Evolutionary conservation across 2,797 vertebrate species (phyloP), one percentile per base, ranked within the genome.

Genomic region (Pyrrhura leucotis): DNA sequence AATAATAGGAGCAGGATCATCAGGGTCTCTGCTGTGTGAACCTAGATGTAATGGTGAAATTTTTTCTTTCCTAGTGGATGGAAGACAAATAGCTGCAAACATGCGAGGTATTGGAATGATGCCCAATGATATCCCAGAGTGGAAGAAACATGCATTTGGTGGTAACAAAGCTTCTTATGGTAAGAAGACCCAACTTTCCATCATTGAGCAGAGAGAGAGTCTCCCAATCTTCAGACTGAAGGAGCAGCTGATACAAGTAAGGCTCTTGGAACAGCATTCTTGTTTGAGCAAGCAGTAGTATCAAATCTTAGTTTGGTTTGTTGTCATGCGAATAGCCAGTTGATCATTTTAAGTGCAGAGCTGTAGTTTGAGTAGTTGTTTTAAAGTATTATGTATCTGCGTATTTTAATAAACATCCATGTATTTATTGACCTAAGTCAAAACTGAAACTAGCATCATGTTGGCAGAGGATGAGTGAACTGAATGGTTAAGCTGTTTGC

Each of bases 31-130:
- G 22, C 29, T 71, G 8, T 17, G 21, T 65, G 35, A 78, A 67
- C 8, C 22, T 31, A 8, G 12, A 15, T 22, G 22, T 50, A 72
- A 47, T 14, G 8, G 14, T 78, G 73, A 25, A 85, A 42, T 39
- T 33, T 12, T 95, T 80, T 73, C 22, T 92, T 85, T 87, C 47
- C 5, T 92, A 99, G 99, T 94, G 83, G 99, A 99, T 51, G 99
- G 99, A 35, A 98, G 99, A 89, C 99, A 99, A 98, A 99, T 99
- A 66, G 99, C 99, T 26, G 99, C 99, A 84, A 99, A 99, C 97
- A 99, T 99, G 99, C 96, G 99, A 77, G 99, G 99, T 47, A 99
- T 99, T 83, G 99, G 99, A 84, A 99, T 99, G 99, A 99, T 99
- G 99, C 99, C 99, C 76, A 99, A 99, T 4, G 99, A 99, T 96